A percentile compares a stretch with the other conserved stretches of the same genome.
These are phyloP conservation scores for Phrynocephalus forsythii DNA, from an alignment of 2,797 vertebrate genomes.

Conservation along the genomic window DNA sequence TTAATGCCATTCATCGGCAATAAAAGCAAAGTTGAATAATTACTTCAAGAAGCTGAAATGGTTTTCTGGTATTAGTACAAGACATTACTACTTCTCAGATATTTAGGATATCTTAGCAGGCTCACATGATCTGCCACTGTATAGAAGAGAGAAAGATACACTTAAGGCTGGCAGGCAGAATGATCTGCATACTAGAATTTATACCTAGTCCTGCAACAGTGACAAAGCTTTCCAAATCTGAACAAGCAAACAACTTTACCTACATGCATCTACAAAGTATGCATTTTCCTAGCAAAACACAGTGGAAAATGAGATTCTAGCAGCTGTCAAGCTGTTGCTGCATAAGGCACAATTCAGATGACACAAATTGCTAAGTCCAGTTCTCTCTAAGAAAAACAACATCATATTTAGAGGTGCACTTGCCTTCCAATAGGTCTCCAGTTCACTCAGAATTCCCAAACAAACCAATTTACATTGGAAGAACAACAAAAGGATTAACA, in stretches of 20 bases:
- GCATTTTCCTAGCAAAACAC: neutral
- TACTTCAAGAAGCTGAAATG: neutral
- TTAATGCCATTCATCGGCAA: conserved; percentile 64
- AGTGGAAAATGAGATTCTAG: neutral
- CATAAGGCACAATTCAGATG: conserved; percentile 1
- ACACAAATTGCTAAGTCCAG: neutral
- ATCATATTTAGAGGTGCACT: conserved; percentile 55
- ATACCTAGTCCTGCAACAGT: conserved; percentile 14
- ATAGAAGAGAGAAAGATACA: no score
- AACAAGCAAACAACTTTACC: conserved; percentile 44
- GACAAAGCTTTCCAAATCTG: conserved; percentile 44
- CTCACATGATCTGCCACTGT: neutral
- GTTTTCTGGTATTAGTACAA: neutral
- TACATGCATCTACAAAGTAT: neutral
- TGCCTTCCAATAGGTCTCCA: conserved; percentile 62
- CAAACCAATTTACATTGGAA: conserved; percentile 1
- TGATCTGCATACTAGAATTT: conserved; percentile 5
- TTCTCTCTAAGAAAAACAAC: conserved; percentile 36
- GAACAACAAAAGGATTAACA: neutral
- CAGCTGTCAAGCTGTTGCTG: neutral
- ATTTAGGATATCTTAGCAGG: neutral
- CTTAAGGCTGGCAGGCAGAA: no score
- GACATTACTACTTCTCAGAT: neutral
- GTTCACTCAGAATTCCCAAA: conserved; percentile 48
- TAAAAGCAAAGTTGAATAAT: neutral